Evolutionary conservation across 2,888 invertebrate genomes (phyloP), one percentile per base, ranked within the genome.

Genomic region (Xestobium rufovillosum): DNA sequence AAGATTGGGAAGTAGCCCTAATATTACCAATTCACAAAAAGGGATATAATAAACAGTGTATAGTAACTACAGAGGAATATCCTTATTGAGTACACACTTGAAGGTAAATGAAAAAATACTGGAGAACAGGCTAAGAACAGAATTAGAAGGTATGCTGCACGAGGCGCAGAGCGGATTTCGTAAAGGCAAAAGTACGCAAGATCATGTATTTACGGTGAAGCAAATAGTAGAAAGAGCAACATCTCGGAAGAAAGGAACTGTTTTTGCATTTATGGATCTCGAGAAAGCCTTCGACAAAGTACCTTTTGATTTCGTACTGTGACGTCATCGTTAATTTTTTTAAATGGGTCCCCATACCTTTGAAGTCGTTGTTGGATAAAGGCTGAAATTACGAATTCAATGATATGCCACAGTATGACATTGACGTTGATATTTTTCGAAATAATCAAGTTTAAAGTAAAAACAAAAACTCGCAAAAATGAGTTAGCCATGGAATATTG

Each of bases 231-330:
- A 31, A 6, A 26, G n/a, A n/a, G n/a, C n/a, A n/a, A n/a, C n/a
- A n/a, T n/a, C n/a, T n/a, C n/a, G n/a, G n/a, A 30, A 37, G 2
- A 29, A 30, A 27, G 30, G 40, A 14, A 8, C 28, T 4, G 41
- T 15, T n/a, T 10, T 46, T 4, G 40, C 27, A 17, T 44, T 46
- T 13, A n/a, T 45, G n/a, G 43, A 47, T 26, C 14, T 46, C 4
- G 25, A 44, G 29, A 44, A 44, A 15, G 45, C 45, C 2, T 47
- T 45, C 32, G 43, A 47, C 28, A 41, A 13, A n/a, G n/a, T n/a
- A n/a, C n/a, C n/a, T n/a, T n/a, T n/a, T n/a, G n/a, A n/a, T n/a
- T n/a, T n/a, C n/a, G n/a, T n/a, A n/a, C n/a, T n/a, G n/a, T n/a
- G n/a, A n/a, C n/a, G n/a, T n/a, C n/a, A n/a, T n/a, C n/a, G n/a